Evolutionary conservation across 1,140 invertebrate species (phyloP).

Genomic region (Zaprionus nigranus): DNA sequence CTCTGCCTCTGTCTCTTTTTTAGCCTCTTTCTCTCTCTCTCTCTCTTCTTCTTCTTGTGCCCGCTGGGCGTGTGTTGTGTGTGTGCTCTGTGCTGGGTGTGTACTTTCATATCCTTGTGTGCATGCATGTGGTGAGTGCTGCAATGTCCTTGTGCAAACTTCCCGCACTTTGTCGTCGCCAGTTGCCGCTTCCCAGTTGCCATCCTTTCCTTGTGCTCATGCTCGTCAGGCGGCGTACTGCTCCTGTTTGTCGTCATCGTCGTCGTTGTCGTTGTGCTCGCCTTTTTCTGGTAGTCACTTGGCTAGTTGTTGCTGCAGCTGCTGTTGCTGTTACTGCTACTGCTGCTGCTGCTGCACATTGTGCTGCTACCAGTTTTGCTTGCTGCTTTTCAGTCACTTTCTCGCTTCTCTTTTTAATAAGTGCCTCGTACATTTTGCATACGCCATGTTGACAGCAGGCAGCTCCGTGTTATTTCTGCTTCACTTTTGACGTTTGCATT

Average conservation of each 20-base stretch:
- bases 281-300: conserved; percentile 25
- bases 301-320: conserved; percentile 38
- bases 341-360: conserved; percentile 52
- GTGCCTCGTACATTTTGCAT: conserved; percentile 49
- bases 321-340: conserved; percentile 28
- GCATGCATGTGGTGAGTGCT: conserved; percentile 79
- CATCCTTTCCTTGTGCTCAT: conserved; percentile 22
- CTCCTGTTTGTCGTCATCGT: neutral
- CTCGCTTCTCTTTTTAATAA: conserved; percentile 52
- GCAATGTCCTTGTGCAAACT: conserved; percentile 82
- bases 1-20: conserved; percentile 19
- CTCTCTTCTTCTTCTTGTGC: no score
- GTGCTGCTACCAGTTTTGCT: conserved; percentile 33
- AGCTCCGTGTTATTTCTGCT: conserved; percentile 37
- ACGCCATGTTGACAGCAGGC: conserved; percentile 44
- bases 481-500: conserved; percentile 31
- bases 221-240: neutral
- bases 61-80: conserved; percentile 41
- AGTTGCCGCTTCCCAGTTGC: conserved; percentile 36
- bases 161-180: conserved; percentile 76
- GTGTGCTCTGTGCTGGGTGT: conserved; percentile 39
- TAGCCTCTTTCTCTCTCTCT: conserved; percentile 2
- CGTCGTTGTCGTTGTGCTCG: neutral
- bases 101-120: conserved; percentile 75
- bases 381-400: conserved; percentile 32